Conservation (phyloP, 2,113 vertebrate genomes). For the Gnathochromis pfefferi region DNA sequence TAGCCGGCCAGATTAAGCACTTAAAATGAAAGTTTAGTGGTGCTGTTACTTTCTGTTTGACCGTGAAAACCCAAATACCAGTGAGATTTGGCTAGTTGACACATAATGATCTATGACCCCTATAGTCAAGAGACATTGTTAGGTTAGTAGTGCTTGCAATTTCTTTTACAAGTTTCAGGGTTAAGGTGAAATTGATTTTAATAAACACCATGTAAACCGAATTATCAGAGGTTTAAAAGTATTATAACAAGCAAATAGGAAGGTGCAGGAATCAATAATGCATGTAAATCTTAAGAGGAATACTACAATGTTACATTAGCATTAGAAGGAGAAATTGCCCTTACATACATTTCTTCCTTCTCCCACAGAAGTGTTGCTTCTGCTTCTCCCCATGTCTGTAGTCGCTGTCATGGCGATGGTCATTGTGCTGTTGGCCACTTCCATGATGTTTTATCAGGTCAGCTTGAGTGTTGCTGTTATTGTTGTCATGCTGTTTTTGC, state of each 20-base stretch:
- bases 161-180: not conserved
- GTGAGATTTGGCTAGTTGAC: not conserved
- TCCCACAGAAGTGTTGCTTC: conserved; percentile 84
- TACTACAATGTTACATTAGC: not conserved
- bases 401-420: not conserved
- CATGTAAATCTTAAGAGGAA: not conserved
- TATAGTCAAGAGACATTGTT: not conserved
- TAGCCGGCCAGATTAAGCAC: not conserved
- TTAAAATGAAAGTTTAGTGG: not conserved
- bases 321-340: conserved; percentile 49
- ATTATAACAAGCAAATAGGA: not conserved
- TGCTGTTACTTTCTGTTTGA: not conserved
- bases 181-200: not conserved
- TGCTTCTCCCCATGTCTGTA: conserved; percentile 41
- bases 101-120: not conserved
- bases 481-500: not conserved
- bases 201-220: not conserved
- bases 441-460: not conserved
- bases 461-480: not conserved
- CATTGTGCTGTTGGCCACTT: not conserved
- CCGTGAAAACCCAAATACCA: not conserved
- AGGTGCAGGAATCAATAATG: not conserved
- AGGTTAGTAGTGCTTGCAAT: not conserved
- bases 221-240: not conserved
- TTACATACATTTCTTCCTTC: conserved; percentile 94